These are phyloP conservation scores for Erpornis zantholeuca DNA, from an alignment of 2,113 vertebrate species.

Conservation along the genomic window DNA sequence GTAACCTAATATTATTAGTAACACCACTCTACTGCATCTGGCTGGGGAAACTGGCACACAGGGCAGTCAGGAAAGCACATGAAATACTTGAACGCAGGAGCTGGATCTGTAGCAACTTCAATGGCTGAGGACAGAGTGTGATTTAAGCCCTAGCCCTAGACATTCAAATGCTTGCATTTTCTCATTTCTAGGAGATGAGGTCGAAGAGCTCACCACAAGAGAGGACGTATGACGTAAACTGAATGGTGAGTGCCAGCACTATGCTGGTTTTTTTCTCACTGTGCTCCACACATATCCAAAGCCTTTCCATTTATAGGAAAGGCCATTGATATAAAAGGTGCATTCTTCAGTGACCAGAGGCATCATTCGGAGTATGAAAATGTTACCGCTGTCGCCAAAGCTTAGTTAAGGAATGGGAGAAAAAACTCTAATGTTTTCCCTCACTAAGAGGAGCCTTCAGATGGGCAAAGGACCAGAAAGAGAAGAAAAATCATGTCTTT, in stretches of 20 bases:
- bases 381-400: background rate
- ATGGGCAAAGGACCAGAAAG: background rate
- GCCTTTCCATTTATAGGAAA: constrained; percentile 36
- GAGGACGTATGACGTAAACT: background rate
- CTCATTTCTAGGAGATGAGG: constrained; percentile 37
- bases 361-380: background rate
- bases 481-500: background rate
- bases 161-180: background rate
- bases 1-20: background rate
- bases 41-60: background rate
- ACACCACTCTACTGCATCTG: background rate
- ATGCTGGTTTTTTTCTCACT: background rate
- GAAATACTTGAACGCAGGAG: background rate
- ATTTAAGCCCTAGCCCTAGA: background rate
- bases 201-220: constrained; percentile 30
- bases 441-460: background rate
- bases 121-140: background rate
- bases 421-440: background rate
- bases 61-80: background rate
- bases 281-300: background rate
- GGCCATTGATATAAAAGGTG: background rate
- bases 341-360: background rate
- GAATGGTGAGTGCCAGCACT: background rate
- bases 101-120: background rate
- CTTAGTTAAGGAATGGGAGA: background rate